A percentile compares a stretch with the other conserved stretches of the same genome.
Evolutionary conservation across 2,888 invertebrate genomes (phyloP).

Genomic region (Fragum sueziense): DNA sequence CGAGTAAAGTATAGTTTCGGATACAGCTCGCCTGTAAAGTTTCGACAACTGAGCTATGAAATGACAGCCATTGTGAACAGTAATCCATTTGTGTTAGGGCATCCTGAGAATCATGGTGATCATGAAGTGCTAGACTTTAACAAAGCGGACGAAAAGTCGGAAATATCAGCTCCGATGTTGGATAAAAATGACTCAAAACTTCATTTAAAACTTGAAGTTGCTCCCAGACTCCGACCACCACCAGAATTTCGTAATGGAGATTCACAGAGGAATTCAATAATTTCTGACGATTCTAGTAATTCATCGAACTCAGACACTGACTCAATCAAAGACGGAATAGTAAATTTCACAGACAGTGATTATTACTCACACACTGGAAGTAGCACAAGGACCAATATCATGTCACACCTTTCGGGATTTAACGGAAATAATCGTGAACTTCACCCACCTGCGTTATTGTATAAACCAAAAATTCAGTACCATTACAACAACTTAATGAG

Average conservation of each 20-base stretch:
- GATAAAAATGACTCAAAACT: constrained; percentile 62
- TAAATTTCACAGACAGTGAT: constrained; percentile 70
- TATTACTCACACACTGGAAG: constrained; percentile 72
- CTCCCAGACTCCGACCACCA: constrained; percentile 75
- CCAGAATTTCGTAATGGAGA: constrained; percentile 71
- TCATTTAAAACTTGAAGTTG: constrained; percentile 60
- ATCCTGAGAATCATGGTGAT: constrained; percentile 50
- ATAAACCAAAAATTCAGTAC: constrained; percentile 54
- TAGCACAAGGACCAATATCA: constrained; percentile 51
- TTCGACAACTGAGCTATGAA: constrained; percentile 56
- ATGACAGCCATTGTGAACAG: constrained; percentile 65
- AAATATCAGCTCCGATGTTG: constrained; percentile 62
- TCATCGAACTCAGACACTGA: constrained; percentile 60
- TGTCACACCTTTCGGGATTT: constrained; percentile 9
- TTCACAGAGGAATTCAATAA: constrained; percentile 61
- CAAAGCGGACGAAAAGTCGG: constrained; percentile 58
- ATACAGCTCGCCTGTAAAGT: constrained; percentile 58
- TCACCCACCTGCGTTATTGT: constrained; percentile 17
- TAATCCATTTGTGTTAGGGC: constrained; percentile 67
- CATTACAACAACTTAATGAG: constrained; percentile 54
- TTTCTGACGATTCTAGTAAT: constrained; percentile 65
- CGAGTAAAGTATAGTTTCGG: constrained; percentile 60
- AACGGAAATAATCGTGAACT: constrained; percentile 24
- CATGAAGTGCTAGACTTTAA: constrained; percentile 54
- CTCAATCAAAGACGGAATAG: constrained; percentile 58